These are phyloP conservation scores for Galerucella calmariensis DNA, from an alignment of 2,888 invertebrate genomes.

Conservation along the genomic window DNA sequence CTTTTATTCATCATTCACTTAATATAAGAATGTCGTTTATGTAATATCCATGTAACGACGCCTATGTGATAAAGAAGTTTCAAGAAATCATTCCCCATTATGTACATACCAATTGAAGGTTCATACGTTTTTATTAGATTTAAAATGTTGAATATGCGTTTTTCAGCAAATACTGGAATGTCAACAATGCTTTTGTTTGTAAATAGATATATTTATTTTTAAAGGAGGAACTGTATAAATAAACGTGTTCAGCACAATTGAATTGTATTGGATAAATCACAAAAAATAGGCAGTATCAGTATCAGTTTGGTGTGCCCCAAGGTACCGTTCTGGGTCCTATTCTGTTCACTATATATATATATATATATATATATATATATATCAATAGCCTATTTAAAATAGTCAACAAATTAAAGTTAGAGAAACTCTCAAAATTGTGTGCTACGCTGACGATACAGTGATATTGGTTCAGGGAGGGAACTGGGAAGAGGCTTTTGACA, in stretches of 20 bases:
- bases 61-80: slow-evolving; percentile 46
- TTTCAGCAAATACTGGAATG: slow-evolving; percentile 37
- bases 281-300: not conserved
- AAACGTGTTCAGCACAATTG: not conserved
- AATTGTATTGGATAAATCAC: not conserved
- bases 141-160: slow-evolving; percentile 38
- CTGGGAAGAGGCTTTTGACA: too few species aligned
- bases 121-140: slow-evolving; percentile 48
- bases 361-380: too few species aligned
- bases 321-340: too few species aligned
- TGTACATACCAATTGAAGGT: slow-evolving; percentile 47
- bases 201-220: slow-evolving; percentile 38
- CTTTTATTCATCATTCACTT: too few species aligned
- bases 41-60: not conserved
- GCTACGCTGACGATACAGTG: too few species aligned
- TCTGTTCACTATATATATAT: too few species aligned
- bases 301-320: too few species aligned
- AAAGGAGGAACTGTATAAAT: slow-evolving; percentile 1
- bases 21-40: too few species aligned
- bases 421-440: too few species aligned
- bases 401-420: too few species aligned
- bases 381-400: too few species aligned
- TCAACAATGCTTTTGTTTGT: slow-evolving; percentile 44
- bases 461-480: too few species aligned
- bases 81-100: slow-evolving; percentile 53